A percentile compares a stretch with the other conserved stretches of the same genome.
Evolutionary conservation across 64 coral and sea anemone species (phyloP).

Genomic region (Dendronephthya gigantea): DNA sequence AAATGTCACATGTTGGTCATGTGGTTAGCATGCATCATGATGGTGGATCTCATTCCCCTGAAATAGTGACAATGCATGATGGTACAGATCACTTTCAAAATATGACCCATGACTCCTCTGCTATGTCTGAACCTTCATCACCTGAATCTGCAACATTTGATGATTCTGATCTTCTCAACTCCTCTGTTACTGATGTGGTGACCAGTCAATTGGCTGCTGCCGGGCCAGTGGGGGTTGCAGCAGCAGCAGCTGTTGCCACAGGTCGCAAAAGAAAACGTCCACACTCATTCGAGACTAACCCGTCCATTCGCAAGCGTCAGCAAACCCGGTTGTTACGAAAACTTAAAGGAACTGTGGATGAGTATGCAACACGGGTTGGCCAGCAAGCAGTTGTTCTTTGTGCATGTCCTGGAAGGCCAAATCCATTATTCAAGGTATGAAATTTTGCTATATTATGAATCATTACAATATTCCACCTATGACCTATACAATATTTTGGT

Average conservation of each 20-base stretch:
- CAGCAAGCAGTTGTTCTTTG: conserved; percentile 95
- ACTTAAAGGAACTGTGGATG: conserved; percentile 78
- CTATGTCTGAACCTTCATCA: conserved; percentile 56
- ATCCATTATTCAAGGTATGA: conserved; percentile 71
- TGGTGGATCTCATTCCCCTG: not conserved
- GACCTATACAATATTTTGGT: no score
- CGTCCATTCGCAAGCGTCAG: conserved; percentile 95
- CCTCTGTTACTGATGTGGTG: conserved; percentile 73
- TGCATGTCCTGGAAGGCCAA: conserved; percentile 87
- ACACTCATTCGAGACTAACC: conserved; percentile 93
- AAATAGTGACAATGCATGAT: conserved; percentile 9
- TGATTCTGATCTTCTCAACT: conserved; percentile 69
- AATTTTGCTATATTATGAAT: no score
- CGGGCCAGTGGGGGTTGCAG: conserved; percentile 80
- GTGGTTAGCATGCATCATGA: conserved; percentile 15
- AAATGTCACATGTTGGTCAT: conserved; percentile 18
- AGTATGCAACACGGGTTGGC: conserved; percentile 90
- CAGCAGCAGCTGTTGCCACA: conserved; percentile 85
- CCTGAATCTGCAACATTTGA: conserved; percentile 82
- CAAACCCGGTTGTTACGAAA: conserved; percentile 89
- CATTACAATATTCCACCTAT: no score
- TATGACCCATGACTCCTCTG: not conserved
- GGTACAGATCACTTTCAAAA: not conserved
- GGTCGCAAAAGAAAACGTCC: conserved; percentile 91
- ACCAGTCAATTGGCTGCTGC: conserved; percentile 84